Evolutionary conservation across 1,140 invertebrate genomes (phyloP).

Genomic region (Temnothorax longispinosus): DNA sequence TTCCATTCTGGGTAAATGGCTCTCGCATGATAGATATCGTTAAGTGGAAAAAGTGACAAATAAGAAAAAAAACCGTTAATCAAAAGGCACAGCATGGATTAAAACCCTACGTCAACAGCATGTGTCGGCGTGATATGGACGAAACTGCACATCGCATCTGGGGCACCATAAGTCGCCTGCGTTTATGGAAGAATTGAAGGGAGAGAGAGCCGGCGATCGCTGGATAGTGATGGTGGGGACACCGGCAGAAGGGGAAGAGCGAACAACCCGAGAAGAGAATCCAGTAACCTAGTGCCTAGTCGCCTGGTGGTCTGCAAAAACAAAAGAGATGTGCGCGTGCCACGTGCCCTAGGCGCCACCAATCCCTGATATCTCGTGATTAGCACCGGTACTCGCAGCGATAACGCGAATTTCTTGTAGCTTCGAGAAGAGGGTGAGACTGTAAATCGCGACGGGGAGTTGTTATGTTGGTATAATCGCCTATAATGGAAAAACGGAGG

Average conservation of each 20-base stretch:
- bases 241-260: constrained; percentile 71
- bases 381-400: constrained; percentile 58
- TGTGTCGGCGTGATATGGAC: background rate
- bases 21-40: background rate
- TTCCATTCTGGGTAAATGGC: background rate
- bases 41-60: background rate
- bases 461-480: background rate
- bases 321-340: constrained; percentile 83
- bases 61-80: background rate
- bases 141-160: constrained; percentile 58
- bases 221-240: constrained; percentile 70
- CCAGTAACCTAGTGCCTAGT: constrained; percentile 84
- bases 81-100: background rate
- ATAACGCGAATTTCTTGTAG: constrained; percentile 23
- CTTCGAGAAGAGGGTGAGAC: background rate
- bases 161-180: constrained; percentile 43
- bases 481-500: background rate
- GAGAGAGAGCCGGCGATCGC: constrained; percentile 65
- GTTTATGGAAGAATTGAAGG: constrained; percentile 48
- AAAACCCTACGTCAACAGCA: background rate
- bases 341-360: constrained; percentile 76
- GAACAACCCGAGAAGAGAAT: constrained; percentile 78
- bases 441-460: background rate
- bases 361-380: constrained; percentile 71
- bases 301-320: constrained; percentile 83